Percentiles rank a stretch among this genome's conserved stretches.
Conservation (phyloP, 2,888 invertebrate genomes). For the Temnothorax unifasciatus region DNA sequence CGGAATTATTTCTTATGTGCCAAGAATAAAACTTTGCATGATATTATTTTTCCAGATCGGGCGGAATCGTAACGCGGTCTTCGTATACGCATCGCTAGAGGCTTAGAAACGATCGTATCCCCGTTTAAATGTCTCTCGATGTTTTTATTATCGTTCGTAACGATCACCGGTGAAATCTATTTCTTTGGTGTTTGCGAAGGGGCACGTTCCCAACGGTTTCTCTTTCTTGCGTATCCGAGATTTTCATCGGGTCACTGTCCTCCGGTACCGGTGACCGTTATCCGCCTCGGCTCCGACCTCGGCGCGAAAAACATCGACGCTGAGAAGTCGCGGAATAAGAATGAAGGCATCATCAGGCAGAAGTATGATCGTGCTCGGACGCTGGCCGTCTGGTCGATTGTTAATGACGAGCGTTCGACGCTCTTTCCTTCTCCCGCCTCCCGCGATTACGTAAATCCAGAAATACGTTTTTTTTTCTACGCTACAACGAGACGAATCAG, state of each 20-base stretch:
- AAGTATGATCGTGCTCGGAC: not conserved
- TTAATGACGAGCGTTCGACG: not conserved
- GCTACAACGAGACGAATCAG: not conserved
- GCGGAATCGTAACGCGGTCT: conserved; percentile 19
- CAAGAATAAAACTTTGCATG: not conserved
- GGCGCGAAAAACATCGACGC: conserved; percentile 69
- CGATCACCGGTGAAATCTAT: conserved; percentile 74
- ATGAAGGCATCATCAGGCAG: conserved; percentile 44
- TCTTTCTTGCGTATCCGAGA: conserved; percentile 75
- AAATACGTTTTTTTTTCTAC: not conserved
- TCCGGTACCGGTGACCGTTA: conserved; percentile 75
- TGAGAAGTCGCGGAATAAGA: conserved; percentile 62
- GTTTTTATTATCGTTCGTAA: conserved; percentile 60
- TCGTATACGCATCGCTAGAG: not conserved
- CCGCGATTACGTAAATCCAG: conserved; percentile 30
- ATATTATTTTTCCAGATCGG: conserved; percentile 26
- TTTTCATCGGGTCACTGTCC: conserved; percentile 79
- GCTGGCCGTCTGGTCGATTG: not conserved
- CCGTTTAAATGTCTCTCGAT: conserved; percentile 59
- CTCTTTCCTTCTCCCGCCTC: not conserved
- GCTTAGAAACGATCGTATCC: conserved; percentile 28
- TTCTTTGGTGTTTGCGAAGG: conserved; percentile 62
- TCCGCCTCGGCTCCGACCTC: conserved; percentile 72
- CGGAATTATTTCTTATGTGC: not conserved
- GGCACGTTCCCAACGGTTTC: conserved; percentile 73